Evolutionary conservation across 1,140 invertebrate genomes (phyloP), one percentile per base, ranked within the genome.

Genomic region (Brachionus rubens): DNA sequence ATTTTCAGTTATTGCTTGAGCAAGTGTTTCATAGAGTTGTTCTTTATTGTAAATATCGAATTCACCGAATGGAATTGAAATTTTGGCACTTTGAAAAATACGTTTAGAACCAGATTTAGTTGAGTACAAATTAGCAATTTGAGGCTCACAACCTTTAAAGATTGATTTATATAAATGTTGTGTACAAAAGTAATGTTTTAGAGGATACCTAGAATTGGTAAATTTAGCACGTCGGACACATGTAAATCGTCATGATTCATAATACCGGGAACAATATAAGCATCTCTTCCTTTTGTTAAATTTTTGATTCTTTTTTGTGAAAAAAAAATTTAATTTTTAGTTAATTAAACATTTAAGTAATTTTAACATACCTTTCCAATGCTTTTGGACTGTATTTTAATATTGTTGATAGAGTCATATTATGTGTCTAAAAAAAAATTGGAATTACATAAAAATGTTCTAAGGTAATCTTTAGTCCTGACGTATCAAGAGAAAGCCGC

Each of bases 41-140:
- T 80, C 80, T 26, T 83, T 70, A 78, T 80, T 85, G 68, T 84
- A 84, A 6, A 85, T 79, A 78, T 84, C 84, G 75, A 81, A 82
- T 78, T 85, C 83, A 59, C 81, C 79, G 6, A 82, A 83, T 16
- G 84, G 82, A 28, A 81, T 79, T n/a, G 80, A 78, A 16, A 83
- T 81, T 46, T 79, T 79, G 67, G 82, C 82, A 79, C 80, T 82
- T n/a, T 80, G 79, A 79, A 85, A 85, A 28, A 85, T 83, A 28
- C 83, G 77, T 77, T 84, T 83, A 70, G 80, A 81, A 1, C 83
- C 83, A n/a, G 84, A 85, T 77, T 85, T 85, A 1, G 83, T 82
- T 9, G 81, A 82, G 72, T 82, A 84, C 10, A 85, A 78, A 70
- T 83, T 79, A 48, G 82, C 80, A 1, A 84, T 79, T 28, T 84